Evolutionary conservation across 1,140 invertebrate species (phyloP).

Genomic region (Armadillidium nasatum): DNA sequence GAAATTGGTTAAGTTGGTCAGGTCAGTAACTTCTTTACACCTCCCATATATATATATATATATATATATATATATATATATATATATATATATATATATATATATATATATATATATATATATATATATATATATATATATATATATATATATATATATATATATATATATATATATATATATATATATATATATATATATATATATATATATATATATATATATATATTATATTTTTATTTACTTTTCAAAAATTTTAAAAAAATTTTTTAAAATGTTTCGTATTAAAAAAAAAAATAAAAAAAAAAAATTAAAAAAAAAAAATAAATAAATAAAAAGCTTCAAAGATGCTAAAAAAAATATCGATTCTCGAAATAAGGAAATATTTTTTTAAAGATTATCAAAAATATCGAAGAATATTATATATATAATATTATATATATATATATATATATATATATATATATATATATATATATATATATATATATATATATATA

Average conservation of each 20-base stretch:
- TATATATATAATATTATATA: not conserved
- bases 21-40: slow-evolving; percentile 54
- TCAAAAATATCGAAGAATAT: too few species aligned
- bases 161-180: slow-evolving; percentile 14
- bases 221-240: too few species aligned
- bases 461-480: not conserved
- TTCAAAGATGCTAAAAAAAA: too few species aligned
- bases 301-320: too few species aligned
- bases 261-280: too few species aligned
- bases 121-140: not conserved
- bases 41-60: not conserved
- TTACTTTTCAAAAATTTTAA: too few species aligned
- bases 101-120: slow-evolving; percentile 15
- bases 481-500: slow-evolving; percentile 3
- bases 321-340: too few species aligned
- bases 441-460: not conserved
- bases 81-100: slow-evolving; percentile 12
- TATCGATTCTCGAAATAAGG: too few species aligned
- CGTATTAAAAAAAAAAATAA: too few species aligned
- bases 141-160: slow-evolving; percentile 15
- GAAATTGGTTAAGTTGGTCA: slow-evolving; percentile 90
- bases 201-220: not conserved
- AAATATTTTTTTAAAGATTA: too few species aligned
- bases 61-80: not conserved
- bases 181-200: not conserved